Percentiles rank a stretch among this genome's conserved stretches.
Conservation (phyloP, 2,113 vertebrate genomes). For the Malurus melanocephalus region DNA sequence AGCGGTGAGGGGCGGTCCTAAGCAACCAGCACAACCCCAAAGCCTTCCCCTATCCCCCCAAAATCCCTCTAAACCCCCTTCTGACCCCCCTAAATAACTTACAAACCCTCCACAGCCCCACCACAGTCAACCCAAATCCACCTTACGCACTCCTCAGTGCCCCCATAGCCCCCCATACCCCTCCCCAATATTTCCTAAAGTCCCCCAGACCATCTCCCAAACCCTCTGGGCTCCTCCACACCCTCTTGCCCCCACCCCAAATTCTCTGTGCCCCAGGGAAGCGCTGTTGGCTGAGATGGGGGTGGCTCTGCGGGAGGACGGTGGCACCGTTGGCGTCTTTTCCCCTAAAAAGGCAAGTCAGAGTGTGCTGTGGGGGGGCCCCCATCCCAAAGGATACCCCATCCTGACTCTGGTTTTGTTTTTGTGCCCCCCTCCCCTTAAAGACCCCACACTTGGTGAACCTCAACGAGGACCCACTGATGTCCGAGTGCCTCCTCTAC, state of each 20-base stretch:
- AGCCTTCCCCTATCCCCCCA: background rate
- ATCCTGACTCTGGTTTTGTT: too few species aligned
- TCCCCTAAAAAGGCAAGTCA: background rate
- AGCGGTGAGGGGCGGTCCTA: background rate
- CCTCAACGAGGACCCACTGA: background rate
- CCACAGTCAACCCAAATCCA: background rate
- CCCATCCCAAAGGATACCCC: fast-evolving
- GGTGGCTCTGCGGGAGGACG: background rate
- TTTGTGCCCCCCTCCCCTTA: too few species aligned
- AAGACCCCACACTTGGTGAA: background rate
- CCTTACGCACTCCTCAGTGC: background rate
- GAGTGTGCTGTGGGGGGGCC: background rate
- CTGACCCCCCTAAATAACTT: background rate
- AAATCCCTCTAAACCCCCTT: background rate
- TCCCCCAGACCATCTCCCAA: too few species aligned
- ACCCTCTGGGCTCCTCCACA: too few species aligned
- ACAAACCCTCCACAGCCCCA: background rate
- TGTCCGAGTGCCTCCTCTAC: background rate
- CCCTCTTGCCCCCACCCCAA: too few species aligned
- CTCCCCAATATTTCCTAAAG: background rate
- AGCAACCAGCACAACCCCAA: too few species aligned
- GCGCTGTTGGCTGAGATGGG: background rate
- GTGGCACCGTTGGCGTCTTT: background rate
- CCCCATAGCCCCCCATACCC: background rate
- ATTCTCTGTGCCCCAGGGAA: background rate